Evolutionary conservation across 2,113 vertebrate genomes (phyloP).

Genomic region (Cephalopterus ornatus): DNA sequence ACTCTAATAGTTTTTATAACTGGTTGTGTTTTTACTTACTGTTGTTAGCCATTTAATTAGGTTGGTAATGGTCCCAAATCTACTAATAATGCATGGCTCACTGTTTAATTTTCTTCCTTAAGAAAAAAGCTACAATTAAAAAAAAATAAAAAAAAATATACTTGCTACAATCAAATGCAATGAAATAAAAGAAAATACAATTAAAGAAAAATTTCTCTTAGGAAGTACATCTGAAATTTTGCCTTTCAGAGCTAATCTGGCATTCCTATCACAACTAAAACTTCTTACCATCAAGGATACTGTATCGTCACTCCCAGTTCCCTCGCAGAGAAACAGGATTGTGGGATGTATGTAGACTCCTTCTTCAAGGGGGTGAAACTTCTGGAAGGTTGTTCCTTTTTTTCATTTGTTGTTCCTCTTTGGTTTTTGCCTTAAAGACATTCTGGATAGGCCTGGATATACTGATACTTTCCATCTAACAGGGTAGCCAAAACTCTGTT

Average conservation of each 20-base stretch:
- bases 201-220: neutral
- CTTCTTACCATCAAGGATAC: neutral
- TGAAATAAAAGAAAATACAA: neutral
- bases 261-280: neutral
- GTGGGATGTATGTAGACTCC: neutral
- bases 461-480: fast-evolving
- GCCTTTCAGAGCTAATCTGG: neutral
- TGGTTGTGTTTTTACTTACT: neutral
- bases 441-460: neutral
- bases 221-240: neutral
- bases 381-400: neutral
- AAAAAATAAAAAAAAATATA: neutral
- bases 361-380: neutral
- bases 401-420: neutral
- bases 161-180: neutral
- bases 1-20: neutral
- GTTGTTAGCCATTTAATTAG: neutral
- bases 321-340: neutral
- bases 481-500: neutral
- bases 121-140: neutral
- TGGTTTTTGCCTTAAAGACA: neutral
- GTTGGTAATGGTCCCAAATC: neutral
- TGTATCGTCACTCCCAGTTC: neutral
- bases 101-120: neutral
- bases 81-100: neutral